A percentile compares a stretch with the other conserved stretches of the same genome.
Conservation (phyloP, 2,888 invertebrate species). For the Balanococcus diminutus region DNA sequence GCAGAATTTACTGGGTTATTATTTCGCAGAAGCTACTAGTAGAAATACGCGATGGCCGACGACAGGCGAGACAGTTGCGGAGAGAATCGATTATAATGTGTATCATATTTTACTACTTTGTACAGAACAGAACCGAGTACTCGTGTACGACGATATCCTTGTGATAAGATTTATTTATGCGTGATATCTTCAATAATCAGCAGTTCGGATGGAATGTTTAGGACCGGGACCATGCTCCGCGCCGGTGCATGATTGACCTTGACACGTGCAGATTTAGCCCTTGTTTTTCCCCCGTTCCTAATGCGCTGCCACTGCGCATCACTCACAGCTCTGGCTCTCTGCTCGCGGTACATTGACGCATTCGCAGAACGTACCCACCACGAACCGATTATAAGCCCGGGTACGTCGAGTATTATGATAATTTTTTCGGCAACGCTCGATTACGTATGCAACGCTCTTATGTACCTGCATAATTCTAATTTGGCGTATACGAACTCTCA, state of each 20-base stretch:
- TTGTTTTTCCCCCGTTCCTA: conserved; percentile 31
- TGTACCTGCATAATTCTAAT: not conserved
- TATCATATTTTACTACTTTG: conserved; percentile 33
- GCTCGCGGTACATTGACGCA: not conserved
- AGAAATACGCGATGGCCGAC: not conserved
- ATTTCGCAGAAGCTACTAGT: too few relatives aligned
- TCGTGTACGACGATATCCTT: conserved; percentile 51
- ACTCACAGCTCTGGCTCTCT: not conserved
- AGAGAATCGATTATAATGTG: conserved; percentile 52
- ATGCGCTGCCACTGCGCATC: not conserved
- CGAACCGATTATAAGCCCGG: not conserved
- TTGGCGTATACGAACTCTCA: not conserved
- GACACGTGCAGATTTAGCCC: conserved; percentile 54
- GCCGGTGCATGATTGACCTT: conserved; percentile 52
- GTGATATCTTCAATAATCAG: conserved; percentile 47
- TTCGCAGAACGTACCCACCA: not conserved
- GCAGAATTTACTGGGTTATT: not conserved
- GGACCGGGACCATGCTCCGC: conserved; percentile 32
- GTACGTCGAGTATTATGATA: not conserved
- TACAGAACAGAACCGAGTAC: not conserved
- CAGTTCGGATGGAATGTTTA: conserved; percentile 52
- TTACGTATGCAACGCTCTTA: not conserved
- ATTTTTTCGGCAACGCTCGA: not conserved
- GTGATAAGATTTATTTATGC: conserved; percentile 48
- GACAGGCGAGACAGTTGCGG: not conserved